Percentiles rank a stretch among this genome's conserved stretches.
Conservation (phyloP, 2,113 vertebrate species). For the Ancistrus triradiatus region DNA sequence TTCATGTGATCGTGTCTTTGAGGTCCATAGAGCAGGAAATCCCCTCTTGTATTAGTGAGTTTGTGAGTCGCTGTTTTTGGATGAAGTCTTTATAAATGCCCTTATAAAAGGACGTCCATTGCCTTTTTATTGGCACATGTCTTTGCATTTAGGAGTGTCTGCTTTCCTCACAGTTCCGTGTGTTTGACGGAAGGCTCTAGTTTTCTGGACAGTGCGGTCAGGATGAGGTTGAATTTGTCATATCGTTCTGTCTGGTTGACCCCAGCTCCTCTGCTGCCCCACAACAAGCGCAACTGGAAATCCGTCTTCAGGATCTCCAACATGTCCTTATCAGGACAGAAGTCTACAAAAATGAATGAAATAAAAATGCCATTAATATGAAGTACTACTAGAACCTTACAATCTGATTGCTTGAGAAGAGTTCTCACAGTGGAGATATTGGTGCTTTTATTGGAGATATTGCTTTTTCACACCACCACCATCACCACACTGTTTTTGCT, state of each 20-base stretch:
- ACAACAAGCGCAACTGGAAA: slow-evolving; percentile 92
- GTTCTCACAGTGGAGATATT: too few species aligned
- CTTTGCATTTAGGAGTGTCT: neutral
- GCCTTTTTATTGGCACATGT: neutral
- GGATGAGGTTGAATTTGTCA: slow-evolving; percentile 90
- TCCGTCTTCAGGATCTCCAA: slow-evolving; percentile 91
- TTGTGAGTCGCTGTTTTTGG: too few species aligned
- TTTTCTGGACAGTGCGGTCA: slow-evolving; percentile 91
- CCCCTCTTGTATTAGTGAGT: too few species aligned
- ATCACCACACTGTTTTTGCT: too few species aligned
- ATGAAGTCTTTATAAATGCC: too few species aligned
- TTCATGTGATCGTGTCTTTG: too few species aligned
- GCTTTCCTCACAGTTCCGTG: slow-evolving; percentile 68
- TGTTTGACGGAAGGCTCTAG: slow-evolving; percentile 82
- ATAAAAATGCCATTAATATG: too few species aligned
- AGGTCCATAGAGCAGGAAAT: too few species aligned
- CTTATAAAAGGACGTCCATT: neutral
- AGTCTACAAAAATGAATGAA: slow-evolving; percentile 73
- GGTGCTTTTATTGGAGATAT: too few species aligned
- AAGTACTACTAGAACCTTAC: too few species aligned
- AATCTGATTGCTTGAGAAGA: too few species aligned
- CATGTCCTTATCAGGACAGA: slow-evolving; percentile 83
- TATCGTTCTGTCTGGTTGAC: slow-evolving; percentile 90
- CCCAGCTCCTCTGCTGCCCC: slow-evolving; percentile 91
- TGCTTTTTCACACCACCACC: too few species aligned